Percentiles rank a stretch among this genome's conserved stretches.
Evolutionary conservation across 2,797 vertebrate species (phyloP).

Genomic region (Bovichtus variegatus): DNA sequence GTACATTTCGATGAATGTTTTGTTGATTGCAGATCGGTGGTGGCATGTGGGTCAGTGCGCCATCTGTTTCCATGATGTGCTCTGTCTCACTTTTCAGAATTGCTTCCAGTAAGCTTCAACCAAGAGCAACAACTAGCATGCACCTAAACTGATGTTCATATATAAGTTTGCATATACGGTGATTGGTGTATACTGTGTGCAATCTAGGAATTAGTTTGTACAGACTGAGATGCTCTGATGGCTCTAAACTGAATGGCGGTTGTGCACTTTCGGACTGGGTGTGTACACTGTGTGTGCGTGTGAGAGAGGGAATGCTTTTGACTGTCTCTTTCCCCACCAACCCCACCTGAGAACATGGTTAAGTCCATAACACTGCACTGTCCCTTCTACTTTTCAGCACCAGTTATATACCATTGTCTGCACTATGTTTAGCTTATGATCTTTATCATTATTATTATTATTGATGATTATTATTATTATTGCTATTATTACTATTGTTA

Average conservation of each 20-base stretch:
- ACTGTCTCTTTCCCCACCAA: conserved; percentile 44
- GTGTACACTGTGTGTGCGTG: conserved; percentile 40
- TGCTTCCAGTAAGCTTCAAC: conserved; percentile 83
- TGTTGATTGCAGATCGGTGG: conserved; percentile 59
- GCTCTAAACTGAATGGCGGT: conserved; percentile 85
- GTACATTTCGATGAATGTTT: conserved; percentile 78
- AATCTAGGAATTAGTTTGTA: conserved; percentile 76
- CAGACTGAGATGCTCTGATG: conserved; percentile 82
- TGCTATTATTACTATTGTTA: conserved; percentile 87
- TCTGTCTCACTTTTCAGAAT: conserved; percentile 75
- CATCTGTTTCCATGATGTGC: conserved; percentile 70
- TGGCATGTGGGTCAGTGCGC: conserved; percentile 62
- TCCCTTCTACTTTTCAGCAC: conserved; percentile 80
- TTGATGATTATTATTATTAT: conserved; percentile 78
- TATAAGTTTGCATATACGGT: conserved; percentile 70
- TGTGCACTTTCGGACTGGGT: conserved; percentile 83
- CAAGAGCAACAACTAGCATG: conserved; percentile 82
- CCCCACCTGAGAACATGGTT: conserved; percentile 72
- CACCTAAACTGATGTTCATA: conserved; percentile 74
- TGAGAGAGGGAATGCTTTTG: conserved; percentile 41
- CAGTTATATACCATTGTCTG: conserved; percentile 85
- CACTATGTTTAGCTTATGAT: conserved; percentile 89
- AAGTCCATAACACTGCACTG: conserved; percentile 82
- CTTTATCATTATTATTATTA: conserved; percentile 79
- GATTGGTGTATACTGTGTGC: conserved; percentile 75